These are phyloP conservation scores for Polypterus bichir DNA, from an alignment of 2,113 vertebrate species.

Conservation along the genomic window DNA sequence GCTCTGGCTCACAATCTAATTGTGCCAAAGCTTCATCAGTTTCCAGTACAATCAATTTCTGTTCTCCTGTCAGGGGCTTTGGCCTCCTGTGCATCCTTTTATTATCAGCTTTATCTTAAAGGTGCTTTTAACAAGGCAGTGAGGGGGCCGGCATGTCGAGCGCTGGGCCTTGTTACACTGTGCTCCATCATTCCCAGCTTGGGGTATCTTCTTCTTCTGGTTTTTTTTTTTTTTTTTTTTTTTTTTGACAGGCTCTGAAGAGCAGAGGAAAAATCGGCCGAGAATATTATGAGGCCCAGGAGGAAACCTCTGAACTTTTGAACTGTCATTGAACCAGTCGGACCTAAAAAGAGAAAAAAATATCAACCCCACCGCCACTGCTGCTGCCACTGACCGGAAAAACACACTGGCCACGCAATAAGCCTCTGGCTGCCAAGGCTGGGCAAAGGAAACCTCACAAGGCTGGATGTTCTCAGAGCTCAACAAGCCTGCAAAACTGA, in stretches of 20 bases:
- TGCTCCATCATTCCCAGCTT: constrained; percentile 70
- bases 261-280: constrained; percentile 46
- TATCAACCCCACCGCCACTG: too few species aligned
- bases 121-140: constrained; percentile 63
- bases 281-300: constrained; percentile 49
- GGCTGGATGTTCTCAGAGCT: too few species aligned
- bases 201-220: constrained; percentile 49
- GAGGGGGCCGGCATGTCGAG: constrained; percentile 53
- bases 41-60: constrained; percentile 83
- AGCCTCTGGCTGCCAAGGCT: too few species aligned
- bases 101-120: constrained; percentile 75
- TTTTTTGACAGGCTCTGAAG: constrained; percentile 43
- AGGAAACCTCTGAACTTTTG: constrained; percentile 58
- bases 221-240: too few species aligned
- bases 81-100: constrained; percentile 67
- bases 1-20: constrained; percentile 90
- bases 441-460: too few species aligned
- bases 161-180: constrained; percentile 48
- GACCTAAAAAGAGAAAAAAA: constrained; percentile 33
- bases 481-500: too few species aligned
- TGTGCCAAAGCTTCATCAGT: constrained; percentile 89
- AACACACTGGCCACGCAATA: too few species aligned
- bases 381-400: too few species aligned
- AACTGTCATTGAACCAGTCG: constrained; percentile 34
- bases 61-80: constrained; percentile 68